Conservation (phyloP, 2,888 invertebrate genomes). For the Antheraea yamamai region DNA sequence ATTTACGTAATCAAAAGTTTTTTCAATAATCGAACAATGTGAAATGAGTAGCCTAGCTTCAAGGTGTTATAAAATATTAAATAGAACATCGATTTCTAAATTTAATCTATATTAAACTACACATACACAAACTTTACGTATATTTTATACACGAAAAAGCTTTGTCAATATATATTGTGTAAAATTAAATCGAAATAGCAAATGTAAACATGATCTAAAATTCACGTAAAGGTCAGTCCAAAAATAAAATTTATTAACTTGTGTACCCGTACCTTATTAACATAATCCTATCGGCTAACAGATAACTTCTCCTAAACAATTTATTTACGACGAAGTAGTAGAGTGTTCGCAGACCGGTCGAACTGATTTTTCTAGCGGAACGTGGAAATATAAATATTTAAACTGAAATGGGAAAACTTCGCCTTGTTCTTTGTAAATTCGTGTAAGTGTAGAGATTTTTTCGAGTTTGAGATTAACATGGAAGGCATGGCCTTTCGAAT, state of each 20-base stretch:
- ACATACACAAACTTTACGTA: too few relatives aligned
- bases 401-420: constrained; percentile 53
- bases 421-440: constrained; percentile 34
- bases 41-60: neutral
- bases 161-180: neutral
- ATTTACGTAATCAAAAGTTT: neutral
- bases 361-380: constrained; percentile 29
- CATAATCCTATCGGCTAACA: constrained; percentile 4
- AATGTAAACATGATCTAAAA: neutral
- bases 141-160: too few relatives aligned
- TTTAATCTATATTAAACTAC: neutral
- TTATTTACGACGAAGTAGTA: constrained; percentile 48
- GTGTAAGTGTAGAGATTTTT: neutral
- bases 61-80: neutral
- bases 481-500: neutral
- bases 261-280: neutral
- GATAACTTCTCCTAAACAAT: constrained; percentile 49
- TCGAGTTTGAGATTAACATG: neutral
- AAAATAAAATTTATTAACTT: neutral
- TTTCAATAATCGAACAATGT: neutral
- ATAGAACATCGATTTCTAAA: neutral
- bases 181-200: neutral
- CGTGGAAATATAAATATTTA: constrained; percentile 50
- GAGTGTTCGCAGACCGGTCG: constrained; percentile 11
- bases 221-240: neutral